Conservation (phyloP, 2,888 invertebrate genomes). For the Limnephilus auricula region DNA sequence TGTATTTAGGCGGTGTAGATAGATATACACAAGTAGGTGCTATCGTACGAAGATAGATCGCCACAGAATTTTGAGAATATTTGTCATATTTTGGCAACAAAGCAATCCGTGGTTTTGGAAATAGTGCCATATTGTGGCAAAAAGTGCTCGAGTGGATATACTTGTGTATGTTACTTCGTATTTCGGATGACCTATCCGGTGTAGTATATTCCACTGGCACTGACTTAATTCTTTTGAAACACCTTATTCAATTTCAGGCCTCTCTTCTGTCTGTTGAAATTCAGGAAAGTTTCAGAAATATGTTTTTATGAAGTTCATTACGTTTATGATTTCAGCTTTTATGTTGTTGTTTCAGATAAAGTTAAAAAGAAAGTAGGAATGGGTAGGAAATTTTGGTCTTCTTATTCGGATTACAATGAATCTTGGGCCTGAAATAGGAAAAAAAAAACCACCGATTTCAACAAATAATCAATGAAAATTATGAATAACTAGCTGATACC, state of each 20-base stretch:
- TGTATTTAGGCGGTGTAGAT: no score
- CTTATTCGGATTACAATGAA: neutral
- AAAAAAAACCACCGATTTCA: no score
- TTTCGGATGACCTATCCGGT: neutral
- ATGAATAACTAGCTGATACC: no score
- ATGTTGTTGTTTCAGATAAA: neutral
- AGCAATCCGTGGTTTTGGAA: no score
- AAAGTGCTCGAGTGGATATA: no score
- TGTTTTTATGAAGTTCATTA: constrained; percentile 41
- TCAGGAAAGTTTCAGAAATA: constrained; percentile 39
- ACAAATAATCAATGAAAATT: neutral
- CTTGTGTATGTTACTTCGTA: neutral
- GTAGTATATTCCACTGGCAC: neutral
- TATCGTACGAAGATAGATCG: no score
- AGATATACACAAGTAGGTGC: no score
- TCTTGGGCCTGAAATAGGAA: neutral
- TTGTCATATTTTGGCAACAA: no score
- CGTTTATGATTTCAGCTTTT: constrained; percentile 7
- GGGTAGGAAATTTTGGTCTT: neutral
- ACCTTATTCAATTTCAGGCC: constrained; percentile 40
- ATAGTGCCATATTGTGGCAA: no score
- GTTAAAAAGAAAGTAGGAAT: neutral
- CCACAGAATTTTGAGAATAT: no score
- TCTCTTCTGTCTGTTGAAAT: constrained; percentile 23
- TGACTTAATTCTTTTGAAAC: constrained; percentile 40